phyloP scores from a whole-genome alignment of 2,888 invertebrate species.

The Philaethria dido region DNA sequence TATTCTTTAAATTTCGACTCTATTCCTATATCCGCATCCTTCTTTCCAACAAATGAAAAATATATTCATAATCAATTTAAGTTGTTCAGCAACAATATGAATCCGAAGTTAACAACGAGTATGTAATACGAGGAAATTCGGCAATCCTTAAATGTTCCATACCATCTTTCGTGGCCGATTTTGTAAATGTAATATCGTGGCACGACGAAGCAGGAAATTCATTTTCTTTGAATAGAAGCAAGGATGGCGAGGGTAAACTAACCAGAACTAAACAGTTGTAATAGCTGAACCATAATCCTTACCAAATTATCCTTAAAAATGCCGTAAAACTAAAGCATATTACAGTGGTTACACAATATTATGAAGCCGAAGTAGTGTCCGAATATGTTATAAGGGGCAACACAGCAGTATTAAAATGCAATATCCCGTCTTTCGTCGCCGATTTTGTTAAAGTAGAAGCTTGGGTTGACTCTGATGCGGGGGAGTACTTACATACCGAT shows the following conservation, averaged over 20 bases:
- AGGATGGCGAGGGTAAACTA: constrained; percentile 67
- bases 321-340: constrained; percentile 41
- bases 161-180: constrained; percentile 96
- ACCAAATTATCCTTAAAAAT: constrained; percentile 29
- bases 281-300: constrained; percentile 35
- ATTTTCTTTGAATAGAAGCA: constrained; percentile 62
- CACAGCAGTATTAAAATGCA: constrained; percentile 93
- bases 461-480: constrained; percentile 88
- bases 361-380: constrained; percentile 94
- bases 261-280: constrained; percentile 15
- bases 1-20: constrained; percentile 52
- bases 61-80: neutral
- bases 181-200: constrained; percentile 94
- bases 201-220: constrained; percentile 89
- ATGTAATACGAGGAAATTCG: constrained; percentile 94
- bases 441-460: constrained; percentile 96
- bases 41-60: constrained; percentile 36
- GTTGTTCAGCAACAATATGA: constrained; percentile 96
- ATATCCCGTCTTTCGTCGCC: constrained; percentile 94
- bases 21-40: constrained; percentile 35
- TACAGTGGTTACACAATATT: constrained; percentile 94
- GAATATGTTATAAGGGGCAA: constrained; percentile 95
- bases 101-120: constrained; percentile 96
- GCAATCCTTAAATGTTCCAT: constrained; percentile 95
- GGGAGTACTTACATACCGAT: constrained; percentile 87